These are phyloP conservation scores for Sebastes iracundus DNA, from an alignment of 2,797 vertebrate species.

Conservation along the genomic window DNA sequence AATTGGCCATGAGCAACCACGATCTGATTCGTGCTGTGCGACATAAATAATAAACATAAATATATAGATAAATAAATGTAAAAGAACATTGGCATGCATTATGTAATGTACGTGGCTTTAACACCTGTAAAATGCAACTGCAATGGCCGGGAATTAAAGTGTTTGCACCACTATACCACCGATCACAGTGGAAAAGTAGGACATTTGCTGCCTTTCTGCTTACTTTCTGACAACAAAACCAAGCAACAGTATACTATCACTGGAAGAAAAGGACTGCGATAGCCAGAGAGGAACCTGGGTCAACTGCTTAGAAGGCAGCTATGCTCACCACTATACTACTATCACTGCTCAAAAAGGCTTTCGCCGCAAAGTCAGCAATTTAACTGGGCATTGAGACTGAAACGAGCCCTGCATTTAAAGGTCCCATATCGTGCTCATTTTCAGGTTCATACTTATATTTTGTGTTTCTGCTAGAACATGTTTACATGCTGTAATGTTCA, in stretches of 20 bases:
- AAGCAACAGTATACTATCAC: neutral
- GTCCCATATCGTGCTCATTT: too few relatives aligned
- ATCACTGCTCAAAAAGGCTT: neutral
- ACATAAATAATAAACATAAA: too few relatives aligned
- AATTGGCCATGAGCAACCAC: neutral
- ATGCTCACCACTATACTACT: slow-evolving; percentile 64
- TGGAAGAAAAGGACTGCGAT: neutral
- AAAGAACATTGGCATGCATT: neutral
- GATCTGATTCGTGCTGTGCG: neutral
- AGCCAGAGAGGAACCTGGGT: neutral
- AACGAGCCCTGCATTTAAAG: too few relatives aligned
- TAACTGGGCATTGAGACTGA: neutral
- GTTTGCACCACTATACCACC: neutral
- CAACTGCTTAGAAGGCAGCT: slow-evolving; percentile 73
- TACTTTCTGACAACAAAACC: neutral
- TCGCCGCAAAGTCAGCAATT: neutral
- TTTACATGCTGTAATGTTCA: too few relatives aligned
- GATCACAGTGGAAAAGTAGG: neutral
- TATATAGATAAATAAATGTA: too few relatives aligned
- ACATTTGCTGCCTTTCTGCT: neutral
- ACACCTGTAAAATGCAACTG: neutral
- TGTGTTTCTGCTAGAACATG: too few relatives aligned
- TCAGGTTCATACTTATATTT: too few relatives aligned
- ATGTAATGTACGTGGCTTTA: neutral
- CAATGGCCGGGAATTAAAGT: neutral